These are phyloP conservation scores for Pseudochirops cupreus DNA, from an alignment of 2,797 vertebrate genomes.

Conservation along the genomic window DNA sequence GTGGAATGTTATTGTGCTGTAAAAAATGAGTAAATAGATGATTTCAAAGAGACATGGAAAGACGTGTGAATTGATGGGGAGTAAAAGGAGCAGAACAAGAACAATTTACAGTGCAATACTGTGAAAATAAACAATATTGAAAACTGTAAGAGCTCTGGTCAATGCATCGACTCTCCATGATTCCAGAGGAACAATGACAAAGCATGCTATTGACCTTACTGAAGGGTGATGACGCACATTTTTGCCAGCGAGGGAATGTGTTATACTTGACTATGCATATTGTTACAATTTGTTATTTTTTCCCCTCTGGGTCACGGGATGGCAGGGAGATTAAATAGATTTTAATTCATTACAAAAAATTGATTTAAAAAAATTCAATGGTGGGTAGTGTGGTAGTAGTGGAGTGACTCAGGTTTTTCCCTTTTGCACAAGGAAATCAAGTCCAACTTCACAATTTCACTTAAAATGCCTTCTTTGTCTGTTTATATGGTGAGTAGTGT, in stretches of 20 bases:
- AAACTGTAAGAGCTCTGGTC: background rate
- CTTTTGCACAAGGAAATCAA: background rate
- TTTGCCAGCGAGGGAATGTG: background rate
- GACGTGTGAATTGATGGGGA: background rate
- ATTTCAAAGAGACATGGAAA: background rate
- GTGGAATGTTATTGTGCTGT: background rate
- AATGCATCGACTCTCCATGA: background rate
- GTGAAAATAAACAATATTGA: background rate
- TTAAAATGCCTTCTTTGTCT: background rate
- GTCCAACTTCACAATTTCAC: background rate
- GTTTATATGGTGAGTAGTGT: background rate
- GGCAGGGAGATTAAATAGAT: background rate
- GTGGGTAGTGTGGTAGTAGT: background rate
- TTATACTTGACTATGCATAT: background rate
- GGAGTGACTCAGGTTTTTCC: background rate
- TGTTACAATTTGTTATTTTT: background rate
- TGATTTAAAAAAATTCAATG: background rate
- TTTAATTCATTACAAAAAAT: background rate
- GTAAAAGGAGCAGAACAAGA: background rate
- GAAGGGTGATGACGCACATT: background rate
- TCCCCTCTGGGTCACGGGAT: background rate
- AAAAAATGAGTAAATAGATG: background rate
- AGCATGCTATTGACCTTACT: background rate
- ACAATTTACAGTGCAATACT: background rate
- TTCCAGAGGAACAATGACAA: background rate